Percentiles rank a stretch among this genome's conserved stretches.
phyloP scores from a whole-genome alignment of 2,113 vertebrate species.

The Trinectes maculatus region DNA sequence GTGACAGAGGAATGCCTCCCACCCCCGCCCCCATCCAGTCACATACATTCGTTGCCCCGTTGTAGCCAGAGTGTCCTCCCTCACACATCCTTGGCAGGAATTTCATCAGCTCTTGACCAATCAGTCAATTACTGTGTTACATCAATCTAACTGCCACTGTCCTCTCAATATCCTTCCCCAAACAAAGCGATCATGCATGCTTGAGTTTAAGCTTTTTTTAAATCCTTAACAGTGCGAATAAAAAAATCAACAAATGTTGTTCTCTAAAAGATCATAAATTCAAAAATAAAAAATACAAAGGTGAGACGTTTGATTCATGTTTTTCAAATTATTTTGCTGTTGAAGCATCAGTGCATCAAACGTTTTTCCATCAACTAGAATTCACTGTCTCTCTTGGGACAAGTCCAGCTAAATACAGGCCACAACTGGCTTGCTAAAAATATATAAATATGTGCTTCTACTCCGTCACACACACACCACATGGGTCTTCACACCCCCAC shows the following conservation, averaged over 20 bases:
- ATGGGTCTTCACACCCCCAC: neutral
- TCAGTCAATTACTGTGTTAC: slow-evolving; percentile 43
- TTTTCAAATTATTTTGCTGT: too few relatives aligned
- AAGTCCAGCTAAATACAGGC: neutral
- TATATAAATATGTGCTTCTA: neutral
- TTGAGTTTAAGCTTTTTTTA: neutral
- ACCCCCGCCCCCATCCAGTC: slow-evolving; percentile 20
- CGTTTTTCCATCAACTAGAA: neutral
- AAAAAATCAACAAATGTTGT: too few relatives aligned
- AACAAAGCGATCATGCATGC: neutral
- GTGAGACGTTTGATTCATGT: too few relatives aligned
- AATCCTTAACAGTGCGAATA: too few relatives aligned
- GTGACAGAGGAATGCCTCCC: slow-evolving; percentile 47
- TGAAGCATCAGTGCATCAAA: too few relatives aligned
- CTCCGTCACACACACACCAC: neutral
- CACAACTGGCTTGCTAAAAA: neutral
- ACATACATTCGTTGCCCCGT: slow-evolving; percentile 8
- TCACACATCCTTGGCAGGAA: slow-evolving; percentile 31
- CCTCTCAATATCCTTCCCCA: slow-evolving; percentile 53
- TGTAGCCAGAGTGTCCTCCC: slow-evolving; percentile 22
- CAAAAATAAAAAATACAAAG: too few relatives aligned
- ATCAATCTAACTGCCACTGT: slow-evolving; percentile 63
- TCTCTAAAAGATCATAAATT: too few relatives aligned
- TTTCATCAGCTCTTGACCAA: slow-evolving; percentile 73
- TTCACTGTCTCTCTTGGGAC: neutral